These are phyloP conservation scores for Morpho achilles DNA, from an alignment of 2,888 invertebrate genomes.

Conservation along the genomic window DNA sequence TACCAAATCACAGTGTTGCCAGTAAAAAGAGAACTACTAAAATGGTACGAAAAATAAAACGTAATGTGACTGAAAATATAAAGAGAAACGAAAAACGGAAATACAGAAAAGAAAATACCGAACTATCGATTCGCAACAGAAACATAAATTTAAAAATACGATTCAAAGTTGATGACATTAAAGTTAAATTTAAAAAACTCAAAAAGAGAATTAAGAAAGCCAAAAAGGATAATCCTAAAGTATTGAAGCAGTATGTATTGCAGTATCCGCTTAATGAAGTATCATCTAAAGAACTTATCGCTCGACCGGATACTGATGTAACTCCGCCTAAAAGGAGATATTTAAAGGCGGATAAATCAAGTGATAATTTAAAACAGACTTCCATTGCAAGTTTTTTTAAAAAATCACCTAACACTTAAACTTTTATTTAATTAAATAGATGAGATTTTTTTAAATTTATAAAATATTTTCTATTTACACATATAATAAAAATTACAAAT, in stretches of 20 bases:
- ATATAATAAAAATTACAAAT: not conserved
- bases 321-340: slow-evolving; percentile 42
- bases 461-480: too few relatives aligned
- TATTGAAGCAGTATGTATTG: slow-evolving; percentile 50
- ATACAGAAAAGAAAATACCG: slow-evolving; percentile 23
- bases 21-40: slow-evolving; percentile 13
- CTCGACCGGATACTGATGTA: slow-evolving; percentile 40
- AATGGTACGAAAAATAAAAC: slow-evolving; percentile 5
- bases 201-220: slow-evolving; percentile 16
- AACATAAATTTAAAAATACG: slow-evolving; percentile 51
- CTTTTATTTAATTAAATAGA: too few relatives aligned
- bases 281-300: slow-evolving; percentile 27
- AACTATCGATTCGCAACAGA: slow-evolving; percentile 26
- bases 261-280: slow-evolving; percentile 35
- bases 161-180: slow-evolving; percentile 41
- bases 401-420: slow-evolving; percentile 1
- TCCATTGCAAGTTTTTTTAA: slow-evolving; percentile 58
- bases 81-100: slow-evolving; percentile 16
- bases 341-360: slow-evolving; percentile 39
- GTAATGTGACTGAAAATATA: not conserved
- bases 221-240: slow-evolving; percentile 13
- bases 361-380: slow-evolving; percentile 55
- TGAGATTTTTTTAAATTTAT: too few relatives aligned
- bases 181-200: slow-evolving; percentile 39
- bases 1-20: slow-evolving; percentile 18